These are phyloP conservation scores for Agonum fuliginosum DNA, from an alignment of 2,888 invertebrate species.

Conservation along the genomic window DNA sequence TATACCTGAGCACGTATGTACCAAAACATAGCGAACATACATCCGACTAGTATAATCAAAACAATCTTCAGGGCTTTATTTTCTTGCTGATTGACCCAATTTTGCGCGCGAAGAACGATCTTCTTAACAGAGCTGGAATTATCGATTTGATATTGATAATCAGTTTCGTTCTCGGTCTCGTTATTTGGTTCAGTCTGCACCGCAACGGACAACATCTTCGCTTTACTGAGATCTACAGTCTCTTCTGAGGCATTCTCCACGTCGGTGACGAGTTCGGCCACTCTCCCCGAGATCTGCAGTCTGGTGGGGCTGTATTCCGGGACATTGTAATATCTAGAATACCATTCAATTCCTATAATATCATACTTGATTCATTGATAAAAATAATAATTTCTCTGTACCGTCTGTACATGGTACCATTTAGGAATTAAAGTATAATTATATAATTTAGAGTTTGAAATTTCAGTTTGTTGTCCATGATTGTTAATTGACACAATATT, in stretches of 20 bases:
- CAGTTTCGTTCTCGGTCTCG: constrained; percentile 56
- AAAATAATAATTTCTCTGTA: no score
- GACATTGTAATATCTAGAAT: constrained; percentile 84
- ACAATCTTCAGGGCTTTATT: constrained; percentile 84
- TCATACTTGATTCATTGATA: not conserved
- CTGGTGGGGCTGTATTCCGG: constrained; percentile 75
- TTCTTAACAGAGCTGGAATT: constrained; percentile 23
- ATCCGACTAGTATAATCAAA: constrained; percentile 80
- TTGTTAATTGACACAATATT: no score
- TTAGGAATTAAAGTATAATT: no score
- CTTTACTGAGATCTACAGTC: not conserved
- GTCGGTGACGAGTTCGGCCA: constrained; percentile 61
- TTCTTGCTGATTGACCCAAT: constrained; percentile 85
- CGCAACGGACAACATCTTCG: constrained; percentile 67
- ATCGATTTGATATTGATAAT: not conserved
- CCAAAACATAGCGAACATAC: constrained; percentile 84
- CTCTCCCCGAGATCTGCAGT: constrained; percentile 69
- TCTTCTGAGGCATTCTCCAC: constrained; percentile 65
- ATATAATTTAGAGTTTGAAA: no score
- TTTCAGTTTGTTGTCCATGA: no score
- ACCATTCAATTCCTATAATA: constrained; percentile 77
- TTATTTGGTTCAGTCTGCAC: constrained; percentile 74
- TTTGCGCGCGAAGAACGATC: constrained; percentile 12
- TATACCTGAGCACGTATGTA: constrained; percentile 83
- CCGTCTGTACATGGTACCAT: no score